These are phyloP conservation scores for Drosophila macrothrix DNA, from an alignment of 2,888 invertebrate genomes.

Conservation along the genomic window DNA sequence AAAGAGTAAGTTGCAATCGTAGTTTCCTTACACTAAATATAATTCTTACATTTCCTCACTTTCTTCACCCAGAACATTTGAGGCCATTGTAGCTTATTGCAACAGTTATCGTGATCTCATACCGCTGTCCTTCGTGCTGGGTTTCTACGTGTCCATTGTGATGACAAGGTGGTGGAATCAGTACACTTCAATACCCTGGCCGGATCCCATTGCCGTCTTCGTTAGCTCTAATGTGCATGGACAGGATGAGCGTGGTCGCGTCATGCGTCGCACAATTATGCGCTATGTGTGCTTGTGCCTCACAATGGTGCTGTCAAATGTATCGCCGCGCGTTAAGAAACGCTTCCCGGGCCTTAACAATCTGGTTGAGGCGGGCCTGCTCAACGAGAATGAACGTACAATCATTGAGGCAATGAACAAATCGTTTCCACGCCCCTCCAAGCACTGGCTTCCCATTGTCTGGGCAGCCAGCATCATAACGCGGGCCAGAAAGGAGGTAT, in stretches of 20 bases:
- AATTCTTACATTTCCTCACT: slow-evolving; percentile 35
- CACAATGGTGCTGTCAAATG: slow-evolving; percentile 94
- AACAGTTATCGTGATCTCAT: slow-evolving; percentile 94
- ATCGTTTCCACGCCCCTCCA: slow-evolving; percentile 93
- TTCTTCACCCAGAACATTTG: slow-evolving; percentile 88
- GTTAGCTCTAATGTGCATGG: slow-evolving; percentile 93
- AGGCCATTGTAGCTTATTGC: slow-evolving; percentile 93
- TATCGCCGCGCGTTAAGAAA: slow-evolving; percentile 95
- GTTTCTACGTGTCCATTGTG: slow-evolving; percentile 96
- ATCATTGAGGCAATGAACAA: slow-evolving; percentile 92
- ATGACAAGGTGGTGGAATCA: slow-evolving; percentile 97
- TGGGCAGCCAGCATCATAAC: slow-evolving; percentile 97
- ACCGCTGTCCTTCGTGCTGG: slow-evolving; percentile 96
- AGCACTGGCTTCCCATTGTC: slow-evolving; percentile 96
- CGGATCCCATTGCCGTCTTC: slow-evolving; percentile 94
- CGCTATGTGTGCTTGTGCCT: slow-evolving; percentile 93
- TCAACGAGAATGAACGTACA: slow-evolving; percentile 92
- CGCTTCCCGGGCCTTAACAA: slow-evolving; percentile 94
- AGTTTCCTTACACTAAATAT: rapidly evolving
- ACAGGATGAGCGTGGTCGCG: slow-evolving; percentile 92
- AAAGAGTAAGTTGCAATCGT: slow-evolving; percentile 87
- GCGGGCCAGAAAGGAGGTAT: slow-evolving; percentile 91
- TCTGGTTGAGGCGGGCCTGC: slow-evolving; percentile 93
- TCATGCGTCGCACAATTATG: slow-evolving; percentile 93
- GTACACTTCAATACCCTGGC: slow-evolving; percentile 93